Percentiles rank a stretch among this genome's conserved stretches.
Conservation (phyloP, 2,888 invertebrate species). For the Lumbricus terrestris region DNA sequence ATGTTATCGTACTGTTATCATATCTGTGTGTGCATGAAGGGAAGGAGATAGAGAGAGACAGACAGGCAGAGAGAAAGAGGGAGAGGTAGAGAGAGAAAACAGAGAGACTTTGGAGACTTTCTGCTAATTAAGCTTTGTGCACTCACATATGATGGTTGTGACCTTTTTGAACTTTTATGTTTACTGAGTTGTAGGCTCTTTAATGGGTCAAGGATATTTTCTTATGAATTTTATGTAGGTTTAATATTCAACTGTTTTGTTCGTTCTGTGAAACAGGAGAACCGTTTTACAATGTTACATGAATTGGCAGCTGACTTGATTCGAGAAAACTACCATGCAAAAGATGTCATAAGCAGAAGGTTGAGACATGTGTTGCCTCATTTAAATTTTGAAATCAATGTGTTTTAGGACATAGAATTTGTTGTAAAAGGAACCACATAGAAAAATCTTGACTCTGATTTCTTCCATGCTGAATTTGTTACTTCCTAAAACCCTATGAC, state of each 20-base stretch:
- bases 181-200: not conserved
- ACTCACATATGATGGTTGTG: not conserved
- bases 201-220: not conserved
- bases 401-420: not conserved
- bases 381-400: not conserved
- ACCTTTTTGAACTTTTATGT: not conserved
- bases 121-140: not conserved
- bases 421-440: not conserved
- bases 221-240: not conserved
- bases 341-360: constrained; percentile 69
- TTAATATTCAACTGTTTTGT: not conserved
- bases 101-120: too few species aligned
- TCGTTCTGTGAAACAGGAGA: constrained; percentile 68
- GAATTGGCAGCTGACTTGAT: constrained; percentile 90
- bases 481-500: not conserved
- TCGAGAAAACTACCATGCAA: constrained; percentile 85
- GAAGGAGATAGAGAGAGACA: too few species aligned
- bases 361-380: not conserved
- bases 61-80: too few species aligned
- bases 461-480: not conserved
- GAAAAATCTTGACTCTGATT: not conserved
- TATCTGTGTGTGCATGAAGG: too few species aligned
- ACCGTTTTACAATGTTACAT: constrained; percentile 87
- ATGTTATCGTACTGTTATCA: too few species aligned
- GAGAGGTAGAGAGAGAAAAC: too few species aligned